Evolutionary conservation across 2,888 invertebrate species (phyloP).

Genomic region (Habrosyne pyritoides): DNA sequence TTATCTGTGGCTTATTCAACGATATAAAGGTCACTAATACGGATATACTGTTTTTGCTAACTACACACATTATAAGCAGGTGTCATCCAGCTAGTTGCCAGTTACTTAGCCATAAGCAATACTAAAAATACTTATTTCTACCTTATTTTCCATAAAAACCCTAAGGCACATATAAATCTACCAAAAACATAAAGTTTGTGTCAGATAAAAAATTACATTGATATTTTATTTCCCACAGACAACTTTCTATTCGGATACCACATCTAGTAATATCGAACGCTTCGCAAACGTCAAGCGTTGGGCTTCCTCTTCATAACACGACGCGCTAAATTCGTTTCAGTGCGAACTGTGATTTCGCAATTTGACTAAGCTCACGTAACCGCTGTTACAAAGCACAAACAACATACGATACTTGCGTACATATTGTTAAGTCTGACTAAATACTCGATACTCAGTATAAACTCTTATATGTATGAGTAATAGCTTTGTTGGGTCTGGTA

Average conservation of each 20-base stretch:
- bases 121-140: too few species aligned
- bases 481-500: not conserved
- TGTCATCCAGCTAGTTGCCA: too few species aligned
- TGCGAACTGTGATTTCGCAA: slow-evolving; percentile 68
- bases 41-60: too few species aligned
- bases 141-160: too few species aligned
- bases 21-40: too few species aligned
- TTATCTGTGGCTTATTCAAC: too few species aligned
- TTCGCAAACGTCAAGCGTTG: slow-evolving; percentile 33
- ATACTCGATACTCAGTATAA: slow-evolving; percentile 2
- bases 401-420: slow-evolving; percentile 27
- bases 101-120: too few species aligned
- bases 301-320: slow-evolving; percentile 60
- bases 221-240: too few species aligned
- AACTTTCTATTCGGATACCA: slow-evolving; percentile 13
- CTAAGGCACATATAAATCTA: too few species aligned
- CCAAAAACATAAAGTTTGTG: too few species aligned
- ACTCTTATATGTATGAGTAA: not conserved
- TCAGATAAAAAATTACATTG: too few species aligned
- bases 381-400: slow-evolving; percentile 58
- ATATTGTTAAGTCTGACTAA: slow-evolving; percentile 11
- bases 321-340: slow-evolving; percentile 71
- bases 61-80: too few species aligned
- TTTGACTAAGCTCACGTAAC: slow-evolving; percentile 71
- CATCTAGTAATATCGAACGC: slow-evolving; percentile 38